Conservation (phyloP, 2,888 invertebrate species). For the Heliconius cydno region DNA sequence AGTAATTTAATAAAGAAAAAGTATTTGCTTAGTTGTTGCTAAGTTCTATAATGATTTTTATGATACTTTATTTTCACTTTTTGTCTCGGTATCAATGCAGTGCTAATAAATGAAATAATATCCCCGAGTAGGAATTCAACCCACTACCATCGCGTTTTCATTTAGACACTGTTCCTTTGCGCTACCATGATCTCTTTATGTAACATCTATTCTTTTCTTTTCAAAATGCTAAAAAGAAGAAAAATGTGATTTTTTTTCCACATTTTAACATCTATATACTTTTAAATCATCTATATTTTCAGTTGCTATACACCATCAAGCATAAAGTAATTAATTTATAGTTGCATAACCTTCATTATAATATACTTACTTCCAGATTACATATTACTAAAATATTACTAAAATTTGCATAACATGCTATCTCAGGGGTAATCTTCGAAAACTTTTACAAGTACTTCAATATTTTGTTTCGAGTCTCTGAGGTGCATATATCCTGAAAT, state of each 20-base stretch:
- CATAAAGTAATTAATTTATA: neutral
- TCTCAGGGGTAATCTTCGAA: slow-evolving; percentile 14
- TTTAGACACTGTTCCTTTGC: no score
- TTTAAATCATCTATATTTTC: neutral
- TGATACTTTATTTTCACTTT: neutral
- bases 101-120: no score
- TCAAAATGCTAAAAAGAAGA: no score
- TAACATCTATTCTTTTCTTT: no score
- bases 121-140: no score
- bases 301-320: neutral
- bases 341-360: neutral
- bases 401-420: neutral
- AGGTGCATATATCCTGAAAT: neutral
- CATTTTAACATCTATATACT: neutral
- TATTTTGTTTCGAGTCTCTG: neutral
- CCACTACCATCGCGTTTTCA: no score
- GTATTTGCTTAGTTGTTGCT: neutral
- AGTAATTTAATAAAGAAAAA: neutral
- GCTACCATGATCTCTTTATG: no score
- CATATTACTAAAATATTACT: neutral
- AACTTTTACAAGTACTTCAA: neutral
- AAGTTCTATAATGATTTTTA: neutral
- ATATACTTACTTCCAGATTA: neutral
- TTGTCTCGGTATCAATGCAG: no score
- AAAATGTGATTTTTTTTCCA: no score